Evolutionary conservation across 2,888 invertebrate species (phyloP).

Genomic region (Thumatha senex): DNA sequence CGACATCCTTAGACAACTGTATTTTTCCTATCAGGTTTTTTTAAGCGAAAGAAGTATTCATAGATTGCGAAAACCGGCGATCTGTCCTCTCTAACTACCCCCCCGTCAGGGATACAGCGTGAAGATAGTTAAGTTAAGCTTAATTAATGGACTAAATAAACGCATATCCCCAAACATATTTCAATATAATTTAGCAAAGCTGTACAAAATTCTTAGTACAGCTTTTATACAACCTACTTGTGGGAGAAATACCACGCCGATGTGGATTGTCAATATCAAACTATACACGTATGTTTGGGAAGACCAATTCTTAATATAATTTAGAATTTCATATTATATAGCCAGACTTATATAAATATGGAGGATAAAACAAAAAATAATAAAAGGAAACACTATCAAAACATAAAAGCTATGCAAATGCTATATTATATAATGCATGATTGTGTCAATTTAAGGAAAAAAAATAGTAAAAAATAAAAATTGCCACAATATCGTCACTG

Average conservation of each 20-base stretch:
- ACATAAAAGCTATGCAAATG: background rate
- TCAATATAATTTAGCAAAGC: conserved; percentile 5
- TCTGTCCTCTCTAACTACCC: too few relatives aligned
- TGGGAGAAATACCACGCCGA: conserved; percentile 6
- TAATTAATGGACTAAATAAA: conserved; percentile 6
- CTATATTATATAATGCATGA: background rate
- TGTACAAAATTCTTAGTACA: conserved; percentile 2
- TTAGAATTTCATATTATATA: conserved; percentile 10
- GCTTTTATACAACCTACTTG: background rate
- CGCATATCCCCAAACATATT: background rate
- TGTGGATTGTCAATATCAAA: conserved; percentile 8
- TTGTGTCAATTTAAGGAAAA: background rate
- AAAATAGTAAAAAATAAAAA: background rate
- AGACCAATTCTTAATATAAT: conserved; percentile 13
- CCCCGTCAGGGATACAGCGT: too few relatives aligned
- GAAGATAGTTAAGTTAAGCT: too few relatives aligned
- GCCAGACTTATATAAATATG: too few relatives aligned
- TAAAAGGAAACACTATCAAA: background rate
- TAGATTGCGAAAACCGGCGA: too few relatives aligned
- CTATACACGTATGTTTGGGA: conserved; percentile 10
- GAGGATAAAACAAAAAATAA: background rate
- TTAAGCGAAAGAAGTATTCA: too few relatives aligned
- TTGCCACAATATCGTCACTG: conserved; percentile 20
- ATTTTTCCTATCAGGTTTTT: too few relatives aligned
- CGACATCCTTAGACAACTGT: too few relatives aligned